Percentiles rank a stretch among this genome's conserved stretches.
Evolutionary conservation across 1,140 invertebrate genomes (phyloP).

Genomic region (Drosophila pallidifrons): DNA sequence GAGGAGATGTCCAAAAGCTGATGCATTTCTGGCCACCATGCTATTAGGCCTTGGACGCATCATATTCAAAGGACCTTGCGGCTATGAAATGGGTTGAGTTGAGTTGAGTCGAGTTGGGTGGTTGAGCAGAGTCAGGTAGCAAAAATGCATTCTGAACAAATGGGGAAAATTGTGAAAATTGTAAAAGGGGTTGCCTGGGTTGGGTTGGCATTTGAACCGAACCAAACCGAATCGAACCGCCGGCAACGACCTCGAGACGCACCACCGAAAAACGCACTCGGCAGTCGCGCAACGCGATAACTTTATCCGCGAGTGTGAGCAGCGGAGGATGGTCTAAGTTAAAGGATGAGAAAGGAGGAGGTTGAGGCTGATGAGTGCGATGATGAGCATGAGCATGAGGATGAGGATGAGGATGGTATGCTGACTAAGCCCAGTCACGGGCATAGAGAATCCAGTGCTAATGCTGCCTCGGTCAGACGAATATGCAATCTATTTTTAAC

Average conservation of each 20-base stretch:
- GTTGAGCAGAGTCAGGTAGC: slow-evolving; percentile 27
- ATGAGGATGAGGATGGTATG: slow-evolving; percentile 5
- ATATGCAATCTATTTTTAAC: slow-evolving; percentile 73
- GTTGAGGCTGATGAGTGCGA: not conserved
- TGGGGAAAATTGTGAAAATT: slow-evolving; percentile 35
- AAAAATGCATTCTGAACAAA: slow-evolving; percentile 19
- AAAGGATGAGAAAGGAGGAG: not conserved
- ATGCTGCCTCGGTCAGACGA: slow-evolving; percentile 55
- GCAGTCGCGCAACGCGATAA: slow-evolving; percentile 23
- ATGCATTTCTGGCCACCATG: slow-evolving; percentile 33
- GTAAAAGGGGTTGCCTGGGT: slow-evolving; percentile 10
- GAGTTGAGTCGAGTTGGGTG: slow-evolving; percentile 1
- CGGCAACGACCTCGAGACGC: slow-evolving; percentile 43
- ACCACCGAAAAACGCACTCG: slow-evolving; percentile 51
- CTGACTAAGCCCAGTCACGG: slow-evolving; percentile 42
- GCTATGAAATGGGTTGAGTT: slow-evolving; percentile 4
- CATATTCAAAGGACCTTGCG: slow-evolving; percentile 44
- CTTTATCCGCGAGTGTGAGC: not conserved
- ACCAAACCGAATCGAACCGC: not conserved
- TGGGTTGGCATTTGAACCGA: slow-evolving; percentile 12
- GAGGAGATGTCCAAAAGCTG: slow-evolving; percentile 2
- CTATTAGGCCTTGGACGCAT: slow-evolving; percentile 38
- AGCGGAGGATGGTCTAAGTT: not conserved
- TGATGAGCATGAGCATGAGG: no score
- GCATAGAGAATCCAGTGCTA: slow-evolving; percentile 23